Conservation (phyloP, 1,140 invertebrate genomes). For the Antheraea pernyi region DNA sequence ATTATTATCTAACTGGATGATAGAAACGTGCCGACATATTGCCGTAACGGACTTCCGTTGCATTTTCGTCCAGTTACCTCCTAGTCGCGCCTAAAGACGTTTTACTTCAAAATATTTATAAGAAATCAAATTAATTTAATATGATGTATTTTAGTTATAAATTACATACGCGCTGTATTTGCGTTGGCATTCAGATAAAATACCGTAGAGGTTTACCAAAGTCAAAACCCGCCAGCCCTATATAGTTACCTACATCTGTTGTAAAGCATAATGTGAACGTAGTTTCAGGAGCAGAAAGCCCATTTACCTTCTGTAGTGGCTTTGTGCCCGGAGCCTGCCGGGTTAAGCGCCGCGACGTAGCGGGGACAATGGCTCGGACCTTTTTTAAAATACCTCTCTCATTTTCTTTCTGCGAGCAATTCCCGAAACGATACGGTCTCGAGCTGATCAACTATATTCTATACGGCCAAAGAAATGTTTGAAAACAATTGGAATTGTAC, state of each 20-base stretch:
- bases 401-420: constrained; percentile 38
- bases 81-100: no score
- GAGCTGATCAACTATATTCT: constrained; percentile 32
- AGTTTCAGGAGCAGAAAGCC: constrained; percentile 56
- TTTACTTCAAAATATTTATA: no score
- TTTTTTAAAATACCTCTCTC: constrained; percentile 51
- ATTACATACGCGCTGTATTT: no score
- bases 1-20: no score
- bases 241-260: constrained; percentile 25
- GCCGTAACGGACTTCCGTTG: no score
- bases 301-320: constrained; percentile 62
- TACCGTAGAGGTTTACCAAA: constrained; percentile 2
- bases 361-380: constrained; percentile 48
- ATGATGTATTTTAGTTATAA: no score
- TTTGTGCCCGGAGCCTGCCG: constrained; percentile 51
- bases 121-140: no score
- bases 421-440: constrained; percentile 39
- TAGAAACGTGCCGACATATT: no score
- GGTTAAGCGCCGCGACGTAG: constrained; percentile 55
- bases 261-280: constrained; percentile 46
- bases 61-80: no score
- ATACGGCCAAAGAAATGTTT: constrained; percentile 25
- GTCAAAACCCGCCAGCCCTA: constrained; percentile 5
- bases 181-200: neutral
- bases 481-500: constrained; percentile 3